Percentiles rank a stretch among this genome's conserved stretches.
These are phyloP conservation scores for Tachuris rubrigastra DNA, from an alignment of 2,113 vertebrate genomes.

Conservation along the genomic window DNA sequence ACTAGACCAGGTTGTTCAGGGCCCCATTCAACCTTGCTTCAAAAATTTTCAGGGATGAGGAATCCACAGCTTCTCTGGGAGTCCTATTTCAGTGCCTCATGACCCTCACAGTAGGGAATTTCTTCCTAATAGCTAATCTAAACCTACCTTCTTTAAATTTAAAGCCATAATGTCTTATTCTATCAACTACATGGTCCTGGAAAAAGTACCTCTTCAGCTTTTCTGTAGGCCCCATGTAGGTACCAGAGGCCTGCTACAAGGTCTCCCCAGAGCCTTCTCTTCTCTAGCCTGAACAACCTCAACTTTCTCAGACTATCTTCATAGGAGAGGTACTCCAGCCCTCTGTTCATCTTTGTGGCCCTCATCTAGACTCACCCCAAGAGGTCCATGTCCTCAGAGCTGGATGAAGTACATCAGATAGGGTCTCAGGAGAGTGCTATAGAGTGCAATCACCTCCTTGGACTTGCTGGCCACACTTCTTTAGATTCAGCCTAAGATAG, in stretches of 20 bases:
- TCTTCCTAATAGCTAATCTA: background rate
- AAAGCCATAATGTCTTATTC: background rate
- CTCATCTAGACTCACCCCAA: background rate
- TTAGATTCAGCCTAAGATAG: background rate
- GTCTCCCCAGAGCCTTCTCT: background rate
- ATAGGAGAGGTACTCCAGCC: background rate
- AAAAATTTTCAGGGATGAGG: background rate
- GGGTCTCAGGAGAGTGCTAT: background rate
- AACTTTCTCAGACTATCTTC: background rate
- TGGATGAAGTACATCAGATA: background rate
- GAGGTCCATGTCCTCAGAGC: background rate
- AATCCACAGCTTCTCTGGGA: background rate
- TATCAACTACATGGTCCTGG: background rate
- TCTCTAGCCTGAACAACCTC: background rate
- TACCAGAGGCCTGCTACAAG: background rate
- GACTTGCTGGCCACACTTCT: background rate
- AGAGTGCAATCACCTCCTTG: background rate
- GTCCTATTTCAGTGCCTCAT: background rate
- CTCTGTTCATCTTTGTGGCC: background rate
- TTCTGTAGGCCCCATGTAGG: background rate
- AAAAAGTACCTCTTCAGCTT: background rate
- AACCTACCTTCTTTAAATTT: background rate
- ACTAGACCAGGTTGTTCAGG: background rate
- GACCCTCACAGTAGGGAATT: background rate
- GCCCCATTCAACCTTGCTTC: background rate